Evolutionary conservation across 2,797 vertebrate species (phyloP), one percentile per base, ranked within the genome.

Genomic region (Lepus townsendii): DNA sequence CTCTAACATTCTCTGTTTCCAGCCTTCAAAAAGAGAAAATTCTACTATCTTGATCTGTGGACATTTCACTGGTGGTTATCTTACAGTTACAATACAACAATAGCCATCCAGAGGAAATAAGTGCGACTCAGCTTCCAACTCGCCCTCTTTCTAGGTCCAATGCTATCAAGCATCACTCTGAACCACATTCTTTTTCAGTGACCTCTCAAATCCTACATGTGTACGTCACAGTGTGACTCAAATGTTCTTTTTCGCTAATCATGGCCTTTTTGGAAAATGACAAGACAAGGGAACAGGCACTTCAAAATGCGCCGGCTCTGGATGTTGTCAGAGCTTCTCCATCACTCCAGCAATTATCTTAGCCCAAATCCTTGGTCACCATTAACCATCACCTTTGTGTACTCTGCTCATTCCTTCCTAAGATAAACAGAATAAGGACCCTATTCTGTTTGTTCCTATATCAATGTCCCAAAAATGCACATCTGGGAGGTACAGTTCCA

Each of bases 401-500:
- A 32, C 20, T 14, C 9, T 16, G 6, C 27, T 90, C 13, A 38
- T 50, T 83, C 20, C 30, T 16, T 73, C 50, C 17, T n/a, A 54
- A 90, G 22, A 30, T 7, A 79, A 93, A 83, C 26, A 47, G 13
- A 78, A 78, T 14, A 12, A 47, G n/a, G 26, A 11, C 1, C 69
- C 2, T 54, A 27, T 54, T 76, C 57, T 42, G 14, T 54, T 52
- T 73, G 20, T 20, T 65, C 12, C 62, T 38, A 5, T 60, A n/a
- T 78, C 50, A 68, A 17, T 66, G 79, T 50, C 27, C 42, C 73
- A 42, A 2, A 72, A 47, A n/a, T 8, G 19, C 17, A 65, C n/a
- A 80, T 38, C 85, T 92, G 68, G 66, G 26, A 47, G 85, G 80
- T 85, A 9, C 30, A 68, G 72, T 85, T 50, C 52, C 68, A 69